Percentiles rank a stretch among this genome's conserved stretches.
Evolutionary conservation across 2,113 vertebrate genomes (phyloP).

Genomic region (Scomber japonicus): DNA sequence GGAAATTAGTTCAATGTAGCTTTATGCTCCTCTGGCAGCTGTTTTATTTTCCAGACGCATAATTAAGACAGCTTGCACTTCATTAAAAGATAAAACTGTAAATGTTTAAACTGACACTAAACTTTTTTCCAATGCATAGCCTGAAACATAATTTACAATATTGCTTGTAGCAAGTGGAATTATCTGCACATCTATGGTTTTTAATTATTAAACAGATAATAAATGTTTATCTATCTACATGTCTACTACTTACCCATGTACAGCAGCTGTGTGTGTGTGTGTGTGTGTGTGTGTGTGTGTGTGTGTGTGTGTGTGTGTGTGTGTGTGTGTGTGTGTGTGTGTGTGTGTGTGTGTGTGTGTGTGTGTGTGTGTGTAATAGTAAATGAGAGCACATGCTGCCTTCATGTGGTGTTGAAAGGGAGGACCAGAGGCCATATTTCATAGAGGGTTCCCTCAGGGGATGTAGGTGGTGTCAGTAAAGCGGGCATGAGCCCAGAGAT

Average conservation of each 20-base stretch:
- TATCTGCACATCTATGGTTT: slow-evolving; percentile 44
- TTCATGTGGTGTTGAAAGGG: slow-evolving; percentile 33
- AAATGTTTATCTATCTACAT: slow-evolving; percentile 33
- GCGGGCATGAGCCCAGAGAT: slow-evolving; percentile 53
- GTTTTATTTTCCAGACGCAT: slow-evolving; percentile 15
- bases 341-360: neutral
- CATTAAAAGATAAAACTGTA: neutral
- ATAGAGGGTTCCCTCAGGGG: slow-evolving; percentile 22
- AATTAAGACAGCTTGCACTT: neutral
- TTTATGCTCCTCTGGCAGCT: neutral
- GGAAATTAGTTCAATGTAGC: too few relatives aligned
- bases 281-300: too few relatives aligned
- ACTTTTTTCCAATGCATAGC: slow-evolving; percentile 26
- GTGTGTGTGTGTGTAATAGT: slow-evolving; percentile 16
- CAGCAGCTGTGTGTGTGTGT: neutral
- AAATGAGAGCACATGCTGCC: slow-evolving; percentile 6
- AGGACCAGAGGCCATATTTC: slow-evolving; percentile 45
- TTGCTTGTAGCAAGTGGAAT: slow-evolving; percentile 20
- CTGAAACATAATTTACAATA: slow-evolving; percentile 44
- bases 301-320: too few relatives aligned
- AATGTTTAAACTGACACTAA: slow-evolving; percentile 4
- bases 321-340: neutral
- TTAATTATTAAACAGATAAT: slow-evolving; percentile 72
- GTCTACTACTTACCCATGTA: slow-evolving; percentile 14
- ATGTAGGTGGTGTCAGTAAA: slow-evolving; percentile 31